Base-by-base conservation (phyloP, 2,888 invertebrate genomes). In the Scotopteryx bipunctaria region DNA sequence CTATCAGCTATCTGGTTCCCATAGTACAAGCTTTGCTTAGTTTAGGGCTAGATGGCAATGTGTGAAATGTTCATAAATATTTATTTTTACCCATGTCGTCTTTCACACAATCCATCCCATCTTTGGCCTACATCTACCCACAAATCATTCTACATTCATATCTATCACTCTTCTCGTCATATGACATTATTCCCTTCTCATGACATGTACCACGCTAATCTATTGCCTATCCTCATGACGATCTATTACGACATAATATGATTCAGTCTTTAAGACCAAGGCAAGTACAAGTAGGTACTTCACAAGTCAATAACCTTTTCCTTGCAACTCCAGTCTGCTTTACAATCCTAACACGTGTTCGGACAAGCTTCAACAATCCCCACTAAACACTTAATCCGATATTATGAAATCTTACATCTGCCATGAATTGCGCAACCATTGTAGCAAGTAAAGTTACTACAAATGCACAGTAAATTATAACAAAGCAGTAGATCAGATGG, bases 321-420 rank as follows among this genome's bases (percentile, higher is more conserved):
- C 42, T 42, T 48, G 32, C 19, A 8, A 37, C 16, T 29, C 21
- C 29, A 29, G 42, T 32, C 37, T 41, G 43, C 40, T 49, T 62
- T 63, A 67, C 63, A 71, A 64, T 61, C 59, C 43, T 33, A 47
- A 68, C 73, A 71, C 72, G 66, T 74, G 72, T 73, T 72, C 64
- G 59, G 61, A 60, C 56, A 46, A 44, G 54, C 63, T 54, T 61
- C 50, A 61, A 32, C 48, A 49, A 58, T 57, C 57, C 55, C 38
- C 37, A 55, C 55, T 61, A 51, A 40, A 63, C 62, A 61, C 63
- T 64, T 74, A 76, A 73, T 78, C 71, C 69, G 66, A 71, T 79
- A 75, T 78, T 71, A 75, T 66, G 71, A 80, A 82, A 78, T 73
- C 73, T 63, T 72, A 76, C 78, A 81, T 80, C 77, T 81, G 81